These are phyloP conservation scores for Colletes collaris DNA, from an alignment of 2,888 invertebrate genomes.

Conservation along the genomic window DNA sequence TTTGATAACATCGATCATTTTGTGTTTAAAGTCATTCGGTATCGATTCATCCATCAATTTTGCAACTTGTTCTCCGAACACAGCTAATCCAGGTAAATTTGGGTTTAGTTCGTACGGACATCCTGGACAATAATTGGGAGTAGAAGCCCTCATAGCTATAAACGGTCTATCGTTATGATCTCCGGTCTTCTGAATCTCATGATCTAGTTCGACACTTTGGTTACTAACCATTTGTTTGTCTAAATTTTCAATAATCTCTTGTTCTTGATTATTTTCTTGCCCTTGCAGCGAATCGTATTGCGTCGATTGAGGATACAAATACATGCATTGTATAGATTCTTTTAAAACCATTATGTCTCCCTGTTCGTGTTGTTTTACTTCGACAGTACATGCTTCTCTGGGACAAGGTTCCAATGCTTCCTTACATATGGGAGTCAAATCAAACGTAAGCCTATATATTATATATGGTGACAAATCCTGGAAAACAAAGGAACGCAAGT, in stretches of 20 bases:
- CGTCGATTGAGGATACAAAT: constrained; percentile 69
- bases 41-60: constrained; percentile 75
- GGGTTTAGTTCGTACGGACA: constrained; percentile 80
- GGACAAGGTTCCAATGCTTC: constrained; percentile 70
- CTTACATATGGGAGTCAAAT: constrained; percentile 75
- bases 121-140: constrained; percentile 77
- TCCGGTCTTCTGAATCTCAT: constrained; percentile 74
- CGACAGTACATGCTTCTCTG: constrained; percentile 76
- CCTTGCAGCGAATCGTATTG: constrained; percentile 58
- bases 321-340: constrained; percentile 77
- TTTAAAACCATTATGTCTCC: constrained; percentile 70
- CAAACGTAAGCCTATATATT: constrained; percentile 75
- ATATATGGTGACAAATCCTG: constrained; percentile 74
- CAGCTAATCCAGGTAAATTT: constrained; percentile 75
- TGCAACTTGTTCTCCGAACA: constrained; percentile 74
- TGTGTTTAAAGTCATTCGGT: constrained; percentile 76
- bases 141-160: constrained; percentile 75
- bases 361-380: constrained; percentile 72
- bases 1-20: constrained; percentile 73
- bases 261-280: constrained; percentile 61
- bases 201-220: constrained; percentile 72
- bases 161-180: constrained; percentile 78
- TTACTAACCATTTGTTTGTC: constrained; percentile 69
- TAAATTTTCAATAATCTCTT: constrained; percentile 67
- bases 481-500: constrained; percentile 27